phyloP scores from a whole-genome alignment of 2,113 vertebrate species.

The Heterotilapia buettikoferi region DNA sequence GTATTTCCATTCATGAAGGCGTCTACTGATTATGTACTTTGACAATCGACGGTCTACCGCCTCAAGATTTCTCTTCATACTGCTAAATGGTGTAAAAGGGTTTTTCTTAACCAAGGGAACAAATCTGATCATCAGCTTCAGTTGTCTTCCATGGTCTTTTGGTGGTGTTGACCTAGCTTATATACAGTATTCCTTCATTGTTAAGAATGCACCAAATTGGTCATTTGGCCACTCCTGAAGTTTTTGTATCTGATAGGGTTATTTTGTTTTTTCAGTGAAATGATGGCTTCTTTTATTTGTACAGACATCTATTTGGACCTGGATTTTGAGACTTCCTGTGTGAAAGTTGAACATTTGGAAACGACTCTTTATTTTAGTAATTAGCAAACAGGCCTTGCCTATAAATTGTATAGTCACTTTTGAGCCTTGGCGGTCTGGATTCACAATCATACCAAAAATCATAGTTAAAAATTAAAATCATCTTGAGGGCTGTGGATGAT shows the following conservation, averaged over 20 bases:
- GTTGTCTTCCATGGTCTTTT: background rate
- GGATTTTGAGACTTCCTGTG: background rate
- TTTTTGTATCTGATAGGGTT: background rate
- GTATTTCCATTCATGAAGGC: background rate
- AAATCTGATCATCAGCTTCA: fast-evolving
- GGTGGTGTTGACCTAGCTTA: background rate
- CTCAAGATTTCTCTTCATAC: background rate
- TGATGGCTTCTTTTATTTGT: background rate
- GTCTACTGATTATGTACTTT: background rate
- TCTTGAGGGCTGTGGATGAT: background rate
- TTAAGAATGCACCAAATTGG: background rate
- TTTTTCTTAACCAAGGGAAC: background rate
- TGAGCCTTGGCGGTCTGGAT: background rate
- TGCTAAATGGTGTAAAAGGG: background rate
- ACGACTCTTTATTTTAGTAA: background rate
- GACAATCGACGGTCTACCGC: background rate
- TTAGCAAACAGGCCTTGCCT: background rate
- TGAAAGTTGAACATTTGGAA: background rate
- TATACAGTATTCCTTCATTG: background rate
- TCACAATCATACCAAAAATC: background rate
- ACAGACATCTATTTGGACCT: background rate
- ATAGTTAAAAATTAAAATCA: background rate
- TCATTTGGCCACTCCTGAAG: background rate
- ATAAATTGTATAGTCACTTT: background rate
- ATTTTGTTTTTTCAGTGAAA: background rate